Evolutionary conservation across 2,113 vertebrate genomes (phyloP).

Genomic region (Phainopepla nitens): DNA sequence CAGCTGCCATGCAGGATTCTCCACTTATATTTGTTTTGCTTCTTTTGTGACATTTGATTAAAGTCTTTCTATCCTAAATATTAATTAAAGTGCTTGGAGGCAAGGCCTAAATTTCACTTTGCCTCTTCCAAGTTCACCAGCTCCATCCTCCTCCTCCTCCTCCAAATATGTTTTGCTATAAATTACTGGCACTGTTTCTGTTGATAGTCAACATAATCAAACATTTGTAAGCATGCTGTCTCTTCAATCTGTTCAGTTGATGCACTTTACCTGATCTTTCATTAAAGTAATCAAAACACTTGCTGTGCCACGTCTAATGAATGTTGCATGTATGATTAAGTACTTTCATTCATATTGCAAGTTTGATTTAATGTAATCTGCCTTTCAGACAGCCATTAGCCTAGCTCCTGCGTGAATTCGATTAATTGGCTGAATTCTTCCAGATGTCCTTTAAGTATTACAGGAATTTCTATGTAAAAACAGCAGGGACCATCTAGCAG

Average conservation of each 20-base stretch:
- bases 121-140: conserved; percentile 39
- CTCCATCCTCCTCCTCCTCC: conserved; percentile 9
- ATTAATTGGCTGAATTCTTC: conserved; percentile 88
- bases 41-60: conserved; percentile 40
- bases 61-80: conserved; percentile 5
- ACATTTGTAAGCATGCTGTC: conserved; percentile 83
- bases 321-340: conserved; percentile 87
- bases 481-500: conserved; percentile 77
- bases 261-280: conserved; percentile 88
- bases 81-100: conserved; percentile 59
- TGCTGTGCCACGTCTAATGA: conserved; percentile 81
- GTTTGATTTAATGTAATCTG: conserved; percentile 86
- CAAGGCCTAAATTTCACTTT: conserved; percentile 45
- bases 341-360: conserved; percentile 85
- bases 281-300: conserved; percentile 85
- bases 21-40: conserved; percentile 4
- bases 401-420: conserved; percentile 78
- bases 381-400: conserved; percentile 84
- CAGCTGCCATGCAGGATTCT: background rate
- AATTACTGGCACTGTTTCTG: conserved; percentile 80
- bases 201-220: conserved; percentile 83
- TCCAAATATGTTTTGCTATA: conserved; percentile 75
- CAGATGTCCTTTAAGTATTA: conserved; percentile 87
- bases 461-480: conserved; percentile 84
- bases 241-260: conserved; percentile 81